Evolutionary conservation across 2,888 invertebrate genomes (phyloP).

Genomic region (Venusia cambrica): DNA sequence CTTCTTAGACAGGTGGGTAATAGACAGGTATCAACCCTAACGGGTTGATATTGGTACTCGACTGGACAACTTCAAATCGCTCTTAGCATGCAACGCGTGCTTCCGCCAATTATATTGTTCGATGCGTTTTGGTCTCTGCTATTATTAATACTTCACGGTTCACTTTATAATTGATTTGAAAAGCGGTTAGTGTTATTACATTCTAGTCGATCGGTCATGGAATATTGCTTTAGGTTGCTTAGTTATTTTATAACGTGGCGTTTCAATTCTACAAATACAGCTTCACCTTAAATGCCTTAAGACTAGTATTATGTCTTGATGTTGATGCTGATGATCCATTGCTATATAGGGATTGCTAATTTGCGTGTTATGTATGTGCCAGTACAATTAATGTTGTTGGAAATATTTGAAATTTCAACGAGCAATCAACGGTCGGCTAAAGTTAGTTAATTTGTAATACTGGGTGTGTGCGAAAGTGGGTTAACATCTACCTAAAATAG

Average conservation of each 20-base stretch:
- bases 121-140: conserved; percentile 28
- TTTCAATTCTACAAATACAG: too few species aligned
- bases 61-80: conserved; percentile 33
- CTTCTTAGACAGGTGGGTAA: too few species aligned
- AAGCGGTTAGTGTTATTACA: conserved; percentile 21
- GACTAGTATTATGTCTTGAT: too few species aligned
- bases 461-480: conserved; percentile 58
- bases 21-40: too few species aligned
- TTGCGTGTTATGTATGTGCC: too few species aligned
- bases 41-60: too few species aligned
- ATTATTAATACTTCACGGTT: conserved; percentile 28
- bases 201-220: conserved; percentile 16
- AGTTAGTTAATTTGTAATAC: conserved; percentile 60
- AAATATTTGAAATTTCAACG: conserved; percentile 21
- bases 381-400: too few species aligned
- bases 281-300: too few species aligned
- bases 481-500: conserved; percentile 65
- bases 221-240: conserved; percentile 10
- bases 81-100: conserved; percentile 43
- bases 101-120: conserved; percentile 44
- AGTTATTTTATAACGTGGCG: conserved; percentile 7
- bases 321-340: too few species aligned
- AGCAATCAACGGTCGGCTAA: conserved; percentile 44
- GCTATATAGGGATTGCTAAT: too few species aligned
- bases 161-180: conserved; percentile 29